These are phyloP conservation scores for Drosophila multiciliata DNA, from an alignment of 2,888 invertebrate genomes.

Conservation along the genomic window DNA sequence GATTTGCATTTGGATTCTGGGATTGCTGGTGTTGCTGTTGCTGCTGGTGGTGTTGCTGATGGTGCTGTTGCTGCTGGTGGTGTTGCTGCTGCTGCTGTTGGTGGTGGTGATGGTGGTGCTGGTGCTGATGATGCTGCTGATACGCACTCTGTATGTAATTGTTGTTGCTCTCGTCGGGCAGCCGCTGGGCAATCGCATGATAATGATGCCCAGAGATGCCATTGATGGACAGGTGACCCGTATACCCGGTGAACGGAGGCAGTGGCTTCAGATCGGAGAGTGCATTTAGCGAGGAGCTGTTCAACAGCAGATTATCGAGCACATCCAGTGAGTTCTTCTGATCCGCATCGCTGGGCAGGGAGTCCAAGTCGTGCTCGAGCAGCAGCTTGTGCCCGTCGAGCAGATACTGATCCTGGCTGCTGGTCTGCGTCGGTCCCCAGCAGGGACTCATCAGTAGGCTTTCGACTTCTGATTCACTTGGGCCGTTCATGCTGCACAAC, in stretches of 20 bases:
- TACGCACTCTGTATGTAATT: conserved; percentile 89
- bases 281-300: conserved; percentile 86
- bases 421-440: conserved; percentile 87
- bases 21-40: conserved; percentile 59
- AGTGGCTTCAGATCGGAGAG: conserved; percentile 93
- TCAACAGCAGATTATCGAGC: conserved; percentile 88
- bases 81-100: conserved; percentile 45
- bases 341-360: conserved; percentile 85
- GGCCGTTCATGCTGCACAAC: conserved; percentile 86
- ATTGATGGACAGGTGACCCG: conserved; percentile 94
- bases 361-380: conserved; percentile 87
- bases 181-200: conserved; percentile 92
- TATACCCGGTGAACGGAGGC: conserved; percentile 94
- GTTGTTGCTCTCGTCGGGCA: conserved; percentile 91
- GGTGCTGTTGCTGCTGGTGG: conserved; percentile 41
- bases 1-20: conserved; percentile 55
- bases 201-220: conserved; percentile 95
- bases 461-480: conserved; percentile 88
- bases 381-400: conserved; percentile 87
- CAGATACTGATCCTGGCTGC: conserved; percentile 86
- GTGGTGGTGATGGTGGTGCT: conserved; percentile 62
- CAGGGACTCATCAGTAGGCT: conserved; percentile 90
- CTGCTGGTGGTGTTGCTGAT: conserved; percentile 56
- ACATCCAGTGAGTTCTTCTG: conserved; percentile 88
- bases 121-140: conserved; percentile 68